Evolutionary conservation across 2,113 vertebrate genomes (phyloP).

Genomic region (Hypocryptadius cinnamomeus): DNA sequence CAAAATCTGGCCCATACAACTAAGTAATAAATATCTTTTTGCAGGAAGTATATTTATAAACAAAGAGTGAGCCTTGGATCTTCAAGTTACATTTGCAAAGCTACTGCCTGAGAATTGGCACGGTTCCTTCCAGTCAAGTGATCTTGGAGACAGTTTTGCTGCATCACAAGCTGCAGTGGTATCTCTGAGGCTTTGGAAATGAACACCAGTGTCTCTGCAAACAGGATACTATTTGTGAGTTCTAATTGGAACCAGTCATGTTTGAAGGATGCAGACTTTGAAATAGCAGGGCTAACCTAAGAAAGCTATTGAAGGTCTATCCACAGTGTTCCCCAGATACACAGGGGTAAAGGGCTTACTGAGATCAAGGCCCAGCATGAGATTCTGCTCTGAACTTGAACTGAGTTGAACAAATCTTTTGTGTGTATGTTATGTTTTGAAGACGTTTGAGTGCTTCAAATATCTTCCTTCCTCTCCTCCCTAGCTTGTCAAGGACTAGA

Average conservation of each 20-base stretch:
- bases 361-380: constrained; percentile 50
- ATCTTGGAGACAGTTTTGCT: constrained; percentile 56
- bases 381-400: constrained; percentile 27
- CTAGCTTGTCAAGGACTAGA: not conserved
- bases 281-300: constrained; percentile 27
- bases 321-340: constrained; percentile 8
- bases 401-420: not conserved
- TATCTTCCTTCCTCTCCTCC: not conserved
- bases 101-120: constrained; percentile 51
- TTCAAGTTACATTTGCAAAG: constrained; percentile 53
- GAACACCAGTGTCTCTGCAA: constrained; percentile 63
- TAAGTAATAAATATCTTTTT: constrained; percentile 41
- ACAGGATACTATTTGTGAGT: constrained; percentile 59
- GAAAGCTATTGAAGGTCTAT: not conserved
- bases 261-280: constrained; percentile 48
- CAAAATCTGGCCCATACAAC: constrained; percentile 20
- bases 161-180: constrained; percentile 60
- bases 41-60: constrained; percentile 56
- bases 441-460: not conserved
- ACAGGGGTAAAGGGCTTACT: constrained; percentile 22
- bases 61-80: constrained; percentile 6
- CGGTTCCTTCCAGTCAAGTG: constrained; percentile 35
- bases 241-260: constrained; percentile 60
- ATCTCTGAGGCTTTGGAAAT: constrained; percentile 67
- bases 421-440: not conserved